Percentiles rank a stretch among this genome's conserved stretches.
These are phyloP conservation scores for Achlya flavicornis DNA, from an alignment of 2,888 invertebrate genomes.

Conservation along the genomic window DNA sequence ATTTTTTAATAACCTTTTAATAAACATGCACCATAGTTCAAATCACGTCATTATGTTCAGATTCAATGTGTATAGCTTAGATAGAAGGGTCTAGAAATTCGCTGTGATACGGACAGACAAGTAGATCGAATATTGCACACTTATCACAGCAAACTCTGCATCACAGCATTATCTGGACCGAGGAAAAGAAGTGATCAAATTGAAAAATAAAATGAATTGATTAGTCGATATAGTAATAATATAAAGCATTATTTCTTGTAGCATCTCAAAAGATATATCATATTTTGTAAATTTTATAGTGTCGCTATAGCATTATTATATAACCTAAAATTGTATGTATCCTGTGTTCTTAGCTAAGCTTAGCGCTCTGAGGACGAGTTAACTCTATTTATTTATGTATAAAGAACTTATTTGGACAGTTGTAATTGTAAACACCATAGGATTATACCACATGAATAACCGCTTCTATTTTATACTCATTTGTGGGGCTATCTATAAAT, in stretches of 20 bases:
- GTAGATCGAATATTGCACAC: slow-evolving; percentile 27
- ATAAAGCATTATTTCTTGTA: slow-evolving; percentile 79
- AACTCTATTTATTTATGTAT: slow-evolving; percentile 51
- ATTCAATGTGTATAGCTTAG: slow-evolving; percentile 50
- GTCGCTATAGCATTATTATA: slow-evolving; percentile 77
- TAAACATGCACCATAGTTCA: slow-evolving; percentile 59
- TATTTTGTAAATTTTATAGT: slow-evolving; percentile 85
- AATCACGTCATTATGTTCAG: slow-evolving; percentile 49
- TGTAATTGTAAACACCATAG: slow-evolving; percentile 42
- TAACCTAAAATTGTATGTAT: slow-evolving; percentile 71
- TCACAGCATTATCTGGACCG: slow-evolving; percentile 26
- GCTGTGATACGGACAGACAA: slow-evolving; percentile 2
- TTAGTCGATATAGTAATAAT: slow-evolving; percentile 69
- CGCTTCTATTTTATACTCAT: slow-evolving; percentile 25
- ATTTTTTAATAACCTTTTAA: slow-evolving; percentile 22
- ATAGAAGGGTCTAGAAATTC: slow-evolving; percentile 25
- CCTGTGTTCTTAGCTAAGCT: slow-evolving; percentile 78
- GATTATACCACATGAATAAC: slow-evolving; percentile 32
- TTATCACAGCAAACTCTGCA: slow-evolving; percentile 18
- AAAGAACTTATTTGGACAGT: slow-evolving; percentile 26
- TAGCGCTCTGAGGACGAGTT: slow-evolving; percentile 79
- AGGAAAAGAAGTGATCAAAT: slow-evolving; percentile 66
- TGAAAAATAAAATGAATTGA: slow-evolving; percentile 74
- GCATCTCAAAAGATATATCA: slow-evolving; percentile 82
- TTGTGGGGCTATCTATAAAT: background rate